Base-by-base conservation (phyloP, 2,888 invertebrate genomes). In the Teleogryllus oceanicus region DNA sequence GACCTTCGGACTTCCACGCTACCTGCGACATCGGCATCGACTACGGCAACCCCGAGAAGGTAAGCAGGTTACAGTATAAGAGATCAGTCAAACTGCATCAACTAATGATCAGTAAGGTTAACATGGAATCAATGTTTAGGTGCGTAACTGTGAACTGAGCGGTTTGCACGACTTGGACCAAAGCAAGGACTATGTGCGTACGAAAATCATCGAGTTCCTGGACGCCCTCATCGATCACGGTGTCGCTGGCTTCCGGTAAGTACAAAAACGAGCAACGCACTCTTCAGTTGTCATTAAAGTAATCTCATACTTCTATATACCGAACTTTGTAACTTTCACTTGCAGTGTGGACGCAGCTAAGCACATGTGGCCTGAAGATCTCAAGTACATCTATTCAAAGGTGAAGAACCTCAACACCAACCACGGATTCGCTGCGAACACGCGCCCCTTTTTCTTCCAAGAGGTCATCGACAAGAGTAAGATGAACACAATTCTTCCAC, bases 121-220 rank as follows among this genome's bases (percentile, higher is more conserved):
- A 37, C 5, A 5, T 5, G 37, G 8, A 37, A 37, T 37, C 37
- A 37, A 5, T 37, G 8, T 8, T 8, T 83, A 89, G 86, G 91
- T 92, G 0, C 89, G 94, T 82, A 90, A 92, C 83, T 95, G 95
- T 85, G 90, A 93, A 80, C 86, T 95, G 76, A 87, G 89, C 2
- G 93, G 94, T 3, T 88, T 96, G 1, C 91, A 91, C 84, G 96
- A 96, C 87, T 88, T 96, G 83, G 90, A 95, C 84, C 94, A 95
- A 84, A 87, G 90, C 0, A 86, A 87, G 2, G 88, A 90, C 18
- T 90, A 92, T 83, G 95, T 95, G 11, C 88, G 92, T 18, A 85
- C 86, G 2, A 91, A 90, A 85, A 90, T 94, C 10, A 88, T 91
- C 1, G 89, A 89, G 0, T 92, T 89, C 85, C 86, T 95, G 88